phyloP scores from a whole-genome alignment of 2,113 vertebrate species.

The Struthidea cinerea region DNA sequence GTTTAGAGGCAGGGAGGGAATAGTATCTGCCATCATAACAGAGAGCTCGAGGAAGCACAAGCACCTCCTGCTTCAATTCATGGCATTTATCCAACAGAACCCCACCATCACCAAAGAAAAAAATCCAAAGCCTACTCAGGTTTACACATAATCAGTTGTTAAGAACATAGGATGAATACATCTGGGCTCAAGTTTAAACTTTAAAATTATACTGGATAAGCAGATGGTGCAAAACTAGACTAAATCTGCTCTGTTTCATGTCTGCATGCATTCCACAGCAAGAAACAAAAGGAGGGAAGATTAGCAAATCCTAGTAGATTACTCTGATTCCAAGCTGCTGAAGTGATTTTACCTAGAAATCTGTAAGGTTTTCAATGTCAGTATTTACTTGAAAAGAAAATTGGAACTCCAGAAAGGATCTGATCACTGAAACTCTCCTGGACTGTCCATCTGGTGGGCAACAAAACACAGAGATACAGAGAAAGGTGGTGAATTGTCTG shows the following conservation, averaged over 20 bases:
- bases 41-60: neutral
- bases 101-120: neutral
- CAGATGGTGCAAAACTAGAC: constrained; percentile 16
- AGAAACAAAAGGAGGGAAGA: neutral
- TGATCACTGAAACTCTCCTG: neutral
- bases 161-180: neutral
- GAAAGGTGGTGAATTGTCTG: neutral
- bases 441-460: neutral
- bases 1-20: neutral
- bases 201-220: neutral
- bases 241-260: neutral
- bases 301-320: neutral
- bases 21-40: neutral
- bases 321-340: neutral
- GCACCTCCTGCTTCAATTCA: neutral
- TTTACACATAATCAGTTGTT: neutral
- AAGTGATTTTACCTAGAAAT: neutral
- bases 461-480: neutral
- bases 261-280: neutral
- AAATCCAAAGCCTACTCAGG: neutral
- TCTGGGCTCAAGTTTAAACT: constrained; percentile 7
- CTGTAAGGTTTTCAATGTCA: neutral
- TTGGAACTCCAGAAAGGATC: neutral
- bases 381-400: neutral
- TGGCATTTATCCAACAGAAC: neutral